A percentile compares a stretch with the other conserved stretches of the same genome.
Conservation (phyloP, 2,888 invertebrate species). For the Leucoptera coffeella region DNA sequence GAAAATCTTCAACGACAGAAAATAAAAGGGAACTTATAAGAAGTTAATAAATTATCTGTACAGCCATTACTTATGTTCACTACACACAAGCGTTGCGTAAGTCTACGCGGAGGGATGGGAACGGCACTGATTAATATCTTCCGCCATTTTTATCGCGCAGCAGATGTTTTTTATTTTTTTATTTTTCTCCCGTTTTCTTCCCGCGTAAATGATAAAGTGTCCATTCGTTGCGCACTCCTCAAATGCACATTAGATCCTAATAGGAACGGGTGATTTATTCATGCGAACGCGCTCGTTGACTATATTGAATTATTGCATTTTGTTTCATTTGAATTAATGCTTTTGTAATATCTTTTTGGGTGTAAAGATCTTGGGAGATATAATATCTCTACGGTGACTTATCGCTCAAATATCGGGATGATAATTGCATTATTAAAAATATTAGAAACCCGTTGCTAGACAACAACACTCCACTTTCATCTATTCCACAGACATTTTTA, state of each 20-base stretch:
- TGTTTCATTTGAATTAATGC: conserved; percentile 35
- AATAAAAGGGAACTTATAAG: no score
- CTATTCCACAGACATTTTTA: conserved; percentile 8
- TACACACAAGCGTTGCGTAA: conserved; percentile 9
- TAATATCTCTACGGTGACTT: background rate
- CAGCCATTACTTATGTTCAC: no score
- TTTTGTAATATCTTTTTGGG: conserved; percentile 7
- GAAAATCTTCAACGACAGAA: no score
- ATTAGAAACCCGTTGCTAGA: background rate
- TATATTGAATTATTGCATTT: no score
- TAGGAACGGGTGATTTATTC: conserved; percentile 19
- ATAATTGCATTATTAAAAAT: conserved; percentile 1
- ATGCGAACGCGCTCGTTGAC: no score
- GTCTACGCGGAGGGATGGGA: conserved; percentile 1
- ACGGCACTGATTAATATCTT: conserved; percentile 32
- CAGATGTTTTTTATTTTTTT: conserved; percentile 37
- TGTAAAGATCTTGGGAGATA: background rate
- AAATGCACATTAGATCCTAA: conserved; percentile 10
- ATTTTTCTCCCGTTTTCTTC: no score
- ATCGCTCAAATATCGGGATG: no score
- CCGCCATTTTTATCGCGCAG: conserved; percentile 27
- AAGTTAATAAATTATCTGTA: no score
- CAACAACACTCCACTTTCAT: background rate
- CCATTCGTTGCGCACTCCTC: no score
- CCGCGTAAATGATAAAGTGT: conserved; percentile 3